Conservation (phyloP, 2,113 vertebrate genomes). For the Ia io region DNA sequence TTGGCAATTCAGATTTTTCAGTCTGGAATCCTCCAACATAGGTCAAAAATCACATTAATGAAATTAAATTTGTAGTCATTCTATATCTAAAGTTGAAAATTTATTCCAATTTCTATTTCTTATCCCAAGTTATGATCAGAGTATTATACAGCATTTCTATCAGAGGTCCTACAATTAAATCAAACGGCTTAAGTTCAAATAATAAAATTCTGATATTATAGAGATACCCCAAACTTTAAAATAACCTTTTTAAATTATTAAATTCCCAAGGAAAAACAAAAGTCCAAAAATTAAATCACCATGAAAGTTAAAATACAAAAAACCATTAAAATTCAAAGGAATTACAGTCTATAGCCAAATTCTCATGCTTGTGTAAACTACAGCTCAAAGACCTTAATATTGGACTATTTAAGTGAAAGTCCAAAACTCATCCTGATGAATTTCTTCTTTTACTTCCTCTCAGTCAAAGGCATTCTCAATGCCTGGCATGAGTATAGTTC, state of each 20-base stretch:
- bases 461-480: background rate
- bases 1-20: background rate
- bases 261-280: background rate
- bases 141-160: background rate
- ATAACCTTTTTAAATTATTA: background rate
- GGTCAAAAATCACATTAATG: background rate
- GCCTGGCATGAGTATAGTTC: background rate
- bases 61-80: background rate
- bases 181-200: background rate
- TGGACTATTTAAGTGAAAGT: background rate
- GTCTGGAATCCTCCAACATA: background rate
- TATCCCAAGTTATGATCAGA: background rate
- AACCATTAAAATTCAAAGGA: background rate
- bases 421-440: background rate
- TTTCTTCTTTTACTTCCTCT: constrained; percentile 3
- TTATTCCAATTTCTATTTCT: background rate
- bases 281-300: background rate
- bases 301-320: background rate
- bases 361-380: background rate
- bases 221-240: background rate
- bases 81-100: background rate
- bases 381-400: background rate
- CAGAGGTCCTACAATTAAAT: background rate
- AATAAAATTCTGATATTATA: background rate
- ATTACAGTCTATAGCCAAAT: constrained; percentile 9